A percentile compares a stretch with the other conserved stretches of the same genome.
These are phyloP conservation scores for Andrena marginata DNA, from an alignment of 2,888 invertebrate species.

Conservation along the genomic window DNA sequence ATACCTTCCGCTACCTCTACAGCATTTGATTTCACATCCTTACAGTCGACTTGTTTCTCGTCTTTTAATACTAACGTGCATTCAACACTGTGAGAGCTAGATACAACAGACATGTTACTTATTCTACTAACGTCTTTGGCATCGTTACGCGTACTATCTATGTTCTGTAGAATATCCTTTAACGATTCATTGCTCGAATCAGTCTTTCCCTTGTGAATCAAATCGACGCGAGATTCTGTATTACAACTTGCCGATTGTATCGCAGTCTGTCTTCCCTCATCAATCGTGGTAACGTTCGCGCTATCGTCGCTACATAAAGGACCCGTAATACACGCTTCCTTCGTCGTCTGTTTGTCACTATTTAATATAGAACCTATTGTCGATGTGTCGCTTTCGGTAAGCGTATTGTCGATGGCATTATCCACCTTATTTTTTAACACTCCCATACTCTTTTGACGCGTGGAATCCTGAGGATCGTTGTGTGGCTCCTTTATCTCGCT, in stretches of 20 bases:
- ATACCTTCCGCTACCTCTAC: conserved; percentile 41
- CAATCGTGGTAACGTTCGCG: neutral
- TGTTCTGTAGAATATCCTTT: neutral
- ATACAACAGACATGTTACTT: conserved; percentile 10
- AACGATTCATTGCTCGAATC: conserved; percentile 7
- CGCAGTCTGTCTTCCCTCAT: neutral
- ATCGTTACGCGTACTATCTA: conserved; percentile 35
- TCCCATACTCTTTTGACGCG: conserved; percentile 34
- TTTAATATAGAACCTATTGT: neutral
- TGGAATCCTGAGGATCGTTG: conserved; percentile 26
- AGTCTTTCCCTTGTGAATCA: conserved; percentile 9
- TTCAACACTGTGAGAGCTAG: conserved; percentile 17
- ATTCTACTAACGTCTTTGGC: conserved; percentile 58
- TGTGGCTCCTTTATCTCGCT: too few relatives aligned
- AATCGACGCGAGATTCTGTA: conserved; percentile 2
- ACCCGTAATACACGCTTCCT: neutral
- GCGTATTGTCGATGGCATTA: conserved; percentile 42
- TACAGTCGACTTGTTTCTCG: conserved; percentile 28
- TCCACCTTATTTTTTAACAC: conserved; percentile 39
- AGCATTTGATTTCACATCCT: conserved; percentile 15
- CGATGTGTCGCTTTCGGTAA: conserved; percentile 35
- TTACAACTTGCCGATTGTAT: conserved; percentile 6
- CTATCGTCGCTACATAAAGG: neutral
- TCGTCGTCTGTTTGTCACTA: neutral
- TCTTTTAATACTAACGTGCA: conserved; percentile 30